These are phyloP conservation scores for Aporrectodea caliginosa DNA, from an alignment of 1,140 invertebrate species.

Conservation along the genomic window DNA sequence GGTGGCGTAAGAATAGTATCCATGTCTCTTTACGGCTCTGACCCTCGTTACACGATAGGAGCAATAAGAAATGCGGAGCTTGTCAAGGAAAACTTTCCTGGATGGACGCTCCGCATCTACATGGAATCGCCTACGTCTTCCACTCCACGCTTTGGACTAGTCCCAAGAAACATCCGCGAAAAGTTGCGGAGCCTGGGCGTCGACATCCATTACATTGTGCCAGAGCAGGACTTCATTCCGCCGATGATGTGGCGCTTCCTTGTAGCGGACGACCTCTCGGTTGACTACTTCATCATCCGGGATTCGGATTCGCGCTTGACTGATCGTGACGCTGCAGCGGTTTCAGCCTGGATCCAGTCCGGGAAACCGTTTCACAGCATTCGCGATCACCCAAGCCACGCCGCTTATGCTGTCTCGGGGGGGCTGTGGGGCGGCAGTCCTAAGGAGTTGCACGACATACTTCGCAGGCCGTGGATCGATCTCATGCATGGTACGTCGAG, in stretches of 20 bases:
- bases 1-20: slow-evolving; percentile 18
- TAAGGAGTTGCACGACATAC: slow-evolving; percentile 20
- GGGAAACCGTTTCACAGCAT: slow-evolving; percentile 32
- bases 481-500: slow-evolving; percentile 20
- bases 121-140: slow-evolving; percentile 23
- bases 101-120: slow-evolving; percentile 32
- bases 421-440: slow-evolving; percentile 31
- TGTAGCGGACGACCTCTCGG: slow-evolving; percentile 29
- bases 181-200: slow-evolving; percentile 19
- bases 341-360: slow-evolving; percentile 28
- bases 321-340: slow-evolving; percentile 26
- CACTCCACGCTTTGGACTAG: slow-evolving; percentile 24
- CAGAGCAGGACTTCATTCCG: slow-evolving; percentile 28
- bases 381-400: slow-evolving; percentile 34
- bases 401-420: slow-evolving; percentile 29
- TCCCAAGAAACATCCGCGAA: slow-evolving; percentile 6
- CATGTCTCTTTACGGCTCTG: slow-evolving; percentile 31
- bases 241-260: slow-evolving; percentile 36
- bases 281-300: slow-evolving; percentile 31
- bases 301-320: slow-evolving; percentile 31
- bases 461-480: slow-evolving; percentile 30
- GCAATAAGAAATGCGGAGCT: slow-evolving; percentile 28
- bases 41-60: slow-evolving; percentile 24
- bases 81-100: slow-evolving; percentile 30
- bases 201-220: slow-evolving; percentile 29